Evolutionary conservation across 2,797 vertebrate species (phyloP).

Genomic region (Melanotaenia boesemani): DNA sequence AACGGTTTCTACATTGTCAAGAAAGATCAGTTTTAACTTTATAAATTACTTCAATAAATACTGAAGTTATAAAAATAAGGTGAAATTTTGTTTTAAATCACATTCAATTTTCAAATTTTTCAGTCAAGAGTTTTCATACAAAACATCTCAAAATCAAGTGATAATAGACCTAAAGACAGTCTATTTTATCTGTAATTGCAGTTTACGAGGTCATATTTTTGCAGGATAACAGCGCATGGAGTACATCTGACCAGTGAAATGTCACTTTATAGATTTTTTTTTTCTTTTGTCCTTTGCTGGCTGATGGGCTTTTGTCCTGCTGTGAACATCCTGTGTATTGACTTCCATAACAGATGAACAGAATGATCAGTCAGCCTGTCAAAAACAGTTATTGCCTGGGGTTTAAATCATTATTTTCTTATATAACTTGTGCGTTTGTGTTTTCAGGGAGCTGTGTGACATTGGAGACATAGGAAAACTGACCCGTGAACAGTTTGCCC

Average conservation of each 20-base stretch:
- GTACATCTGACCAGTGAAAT: not conserved
- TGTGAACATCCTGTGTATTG: constrained; percentile 23
- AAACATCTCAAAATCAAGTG: not conserved
- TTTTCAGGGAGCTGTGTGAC: constrained; percentile 94
- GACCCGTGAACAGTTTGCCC: constrained; percentile 95
- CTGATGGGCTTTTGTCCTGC: constrained; percentile 31
- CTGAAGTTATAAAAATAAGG: not conserved
- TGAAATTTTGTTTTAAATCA: not conserved
- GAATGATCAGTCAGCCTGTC: constrained; percentile 28
- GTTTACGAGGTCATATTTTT: not conserved
- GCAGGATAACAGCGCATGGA: not conserved
- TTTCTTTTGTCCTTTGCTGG: not conserved
- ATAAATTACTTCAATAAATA: not conserved
- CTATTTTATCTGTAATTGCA: not conserved
- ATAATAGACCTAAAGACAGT: not conserved
- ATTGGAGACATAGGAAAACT: constrained; percentile 94
- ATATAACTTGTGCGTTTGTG: constrained; percentile 43
- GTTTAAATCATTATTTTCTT: constrained; percentile 61
- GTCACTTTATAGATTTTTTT: constrained; percentile 42
- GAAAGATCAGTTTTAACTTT: not conserved
- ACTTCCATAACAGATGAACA: constrained; percentile 33
- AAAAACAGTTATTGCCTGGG: constrained; percentile 56
- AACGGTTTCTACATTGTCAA: not conserved
- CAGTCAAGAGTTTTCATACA: not conserved
- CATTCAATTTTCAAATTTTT: not conserved